These are phyloP conservation scores for Falcunculus frontatus DNA, from an alignment of 2,113 vertebrate species.

Conservation along the genomic window DNA sequence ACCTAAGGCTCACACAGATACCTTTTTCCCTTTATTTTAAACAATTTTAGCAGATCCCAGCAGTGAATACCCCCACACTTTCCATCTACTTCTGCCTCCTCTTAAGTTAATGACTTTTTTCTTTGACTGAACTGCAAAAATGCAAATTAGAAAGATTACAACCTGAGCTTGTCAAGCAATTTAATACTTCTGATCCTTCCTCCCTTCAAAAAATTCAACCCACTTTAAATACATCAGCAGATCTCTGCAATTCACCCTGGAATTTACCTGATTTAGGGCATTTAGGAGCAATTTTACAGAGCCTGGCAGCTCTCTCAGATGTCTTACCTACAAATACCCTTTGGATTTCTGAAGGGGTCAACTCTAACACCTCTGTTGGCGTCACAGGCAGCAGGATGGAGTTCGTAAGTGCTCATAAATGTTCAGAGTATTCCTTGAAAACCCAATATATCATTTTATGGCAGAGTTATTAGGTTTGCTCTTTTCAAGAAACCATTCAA, in stretches of 20 bases:
- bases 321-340: not conserved
- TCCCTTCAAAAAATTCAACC: not conserved
- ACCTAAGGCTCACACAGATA: not conserved
- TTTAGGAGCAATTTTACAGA: not conserved
- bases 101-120: not conserved
- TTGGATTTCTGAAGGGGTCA: not conserved
- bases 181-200: not conserved
- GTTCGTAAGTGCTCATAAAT: not conserved
- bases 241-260: not conserved
- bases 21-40: not conserved
- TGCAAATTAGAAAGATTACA: not conserved
- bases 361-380: not conserved
- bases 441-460: not conserved
- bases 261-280: not conserved
- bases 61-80: not conserved
- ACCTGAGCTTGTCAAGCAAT: not conserved
- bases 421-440: not conserved
- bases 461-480: not conserved
- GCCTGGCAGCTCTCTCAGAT: not conserved
- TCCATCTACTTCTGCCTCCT: not conserved
- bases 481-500: not conserved
- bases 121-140: not conserved
- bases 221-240: not conserved
- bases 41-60: not conserved
- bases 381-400: rapidly evolving